Evolutionary conservation across 1,140 invertebrate genomes (phyloP), one percentile per base, ranked within the genome.

Genomic region (Drosophila asahinai): DNA sequence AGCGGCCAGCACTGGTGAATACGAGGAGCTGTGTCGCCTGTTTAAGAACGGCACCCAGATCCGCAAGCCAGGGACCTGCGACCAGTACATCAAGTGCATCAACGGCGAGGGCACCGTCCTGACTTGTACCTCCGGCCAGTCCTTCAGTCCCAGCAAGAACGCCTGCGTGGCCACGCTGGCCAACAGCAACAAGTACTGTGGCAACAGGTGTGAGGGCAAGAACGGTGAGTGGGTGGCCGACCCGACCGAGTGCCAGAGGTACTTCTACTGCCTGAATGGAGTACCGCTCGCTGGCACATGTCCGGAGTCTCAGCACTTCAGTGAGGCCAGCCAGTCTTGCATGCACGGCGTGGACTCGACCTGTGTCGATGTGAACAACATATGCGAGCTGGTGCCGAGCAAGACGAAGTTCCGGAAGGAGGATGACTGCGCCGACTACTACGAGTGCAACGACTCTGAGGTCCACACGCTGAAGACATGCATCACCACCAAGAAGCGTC

Each of bases 361-460:
- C 0, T 92, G 91, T 48, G 70, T 86, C 19, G 86, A 90, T 27
- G 83, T 92, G 38, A 70, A 72, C 15, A 80, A 91, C 58, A 90
- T 92, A 14, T 92, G 91, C 45, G 77, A 87, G 17, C 45, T 91
- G 27, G 36, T 92, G 36, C 76, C 86, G 7, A 49, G 73, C 0
- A 65, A 73, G 7, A 79, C 79, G 0, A 71, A 67, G 51, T 92
- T 91, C 40, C 79, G 78, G 0, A 45, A 83, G 17, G 86, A 90
- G 14, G 47, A 25, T 3, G 86, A 92, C 36, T 92, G 91, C 54
- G 59, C 30, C 48, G 36, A 75, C 15, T 92, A 92, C 60, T 91
- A 79, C 30, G 63, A 84, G 54, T 92, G 91, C 40, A 42, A 57
- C 11, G 71, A 52, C 15, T 73, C 45, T 19, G 62, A 61, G 14